Evolutionary conservation across 1,140 invertebrate species (phyloP).

Genomic region (Scaptodrosophila lebanonensis): DNA sequence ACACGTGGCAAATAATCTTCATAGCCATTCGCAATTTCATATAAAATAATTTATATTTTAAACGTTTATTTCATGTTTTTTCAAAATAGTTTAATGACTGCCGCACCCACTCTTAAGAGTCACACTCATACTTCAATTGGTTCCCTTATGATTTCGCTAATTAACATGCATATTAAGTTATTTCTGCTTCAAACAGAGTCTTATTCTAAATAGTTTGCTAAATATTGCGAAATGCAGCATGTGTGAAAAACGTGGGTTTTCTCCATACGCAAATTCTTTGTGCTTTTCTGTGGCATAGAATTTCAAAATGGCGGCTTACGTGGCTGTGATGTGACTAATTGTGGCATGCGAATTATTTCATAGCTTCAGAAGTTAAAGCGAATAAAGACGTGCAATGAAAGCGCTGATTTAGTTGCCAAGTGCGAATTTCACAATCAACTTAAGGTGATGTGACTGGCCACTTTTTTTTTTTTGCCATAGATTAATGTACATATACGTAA

Average conservation of each 20-base stretch:
- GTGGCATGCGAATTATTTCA: too few species aligned
- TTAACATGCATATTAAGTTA: too few species aligned
- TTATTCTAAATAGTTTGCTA: too few species aligned
- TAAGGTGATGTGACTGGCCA: background rate
- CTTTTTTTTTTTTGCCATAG: background rate
- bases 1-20: constrained; percentile 52
- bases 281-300: constrained; percentile 40
- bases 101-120: constrained; percentile 41
- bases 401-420: too few species aligned
- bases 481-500: constrained; percentile 1
- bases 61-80: too few species aligned
- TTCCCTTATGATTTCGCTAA: too few species aligned
- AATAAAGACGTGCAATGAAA: too few species aligned
- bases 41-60: constrained; percentile 7
- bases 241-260: constrained; percentile 37
- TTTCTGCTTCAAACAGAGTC: too few species aligned
- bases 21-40: too few species aligned
- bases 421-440: too few species aligned
- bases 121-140: background rate
- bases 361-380: too few species aligned
- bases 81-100: constrained; percentile 55
- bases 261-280: constrained; percentile 34
- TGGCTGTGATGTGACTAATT: constrained; percentile 41
- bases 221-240: too few species aligned
- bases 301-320: constrained; percentile 59